Percentiles rank a stretch among this genome's conserved stretches.
These are phyloP conservation scores for Platanista minor DNA, from an alignment of 2,113 vertebrate species.

Conservation along the genomic window DNA sequence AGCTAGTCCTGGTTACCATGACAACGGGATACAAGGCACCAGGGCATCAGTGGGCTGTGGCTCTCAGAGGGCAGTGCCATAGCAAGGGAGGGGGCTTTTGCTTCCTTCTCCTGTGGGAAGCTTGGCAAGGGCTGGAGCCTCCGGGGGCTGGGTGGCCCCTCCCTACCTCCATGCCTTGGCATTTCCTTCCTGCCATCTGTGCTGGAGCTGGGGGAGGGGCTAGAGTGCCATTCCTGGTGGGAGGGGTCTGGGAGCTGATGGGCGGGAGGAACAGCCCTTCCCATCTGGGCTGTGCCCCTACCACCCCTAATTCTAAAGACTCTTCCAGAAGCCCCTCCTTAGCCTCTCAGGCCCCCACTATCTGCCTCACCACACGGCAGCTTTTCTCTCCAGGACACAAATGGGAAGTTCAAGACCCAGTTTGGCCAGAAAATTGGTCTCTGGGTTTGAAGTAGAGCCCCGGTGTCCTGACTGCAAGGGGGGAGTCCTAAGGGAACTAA, in stretches of 20 bases:
- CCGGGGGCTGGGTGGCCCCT: slow-evolving; percentile 62
- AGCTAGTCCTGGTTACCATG: slow-evolving; percentile 76
- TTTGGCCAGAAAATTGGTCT: slow-evolving; percentile 12
- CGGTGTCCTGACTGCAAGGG: background rate
- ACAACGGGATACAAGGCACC: slow-evolving; percentile 76
- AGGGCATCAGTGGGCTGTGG: slow-evolving; percentile 78
- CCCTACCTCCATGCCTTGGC: slow-evolving; percentile 66
- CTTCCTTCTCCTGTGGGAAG: slow-evolving; percentile 66
- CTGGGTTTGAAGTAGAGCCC: background rate
- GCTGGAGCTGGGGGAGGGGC: slow-evolving; percentile 65
- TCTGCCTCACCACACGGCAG: background rate
- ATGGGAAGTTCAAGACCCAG: background rate
- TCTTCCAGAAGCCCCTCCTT: background rate
- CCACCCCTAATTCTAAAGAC: background rate
- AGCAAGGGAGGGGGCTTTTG: slow-evolving; percentile 51
- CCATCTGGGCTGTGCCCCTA: slow-evolving; percentile 18
- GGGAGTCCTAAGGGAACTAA: background rate
- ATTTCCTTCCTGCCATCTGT: slow-evolving; percentile 69
- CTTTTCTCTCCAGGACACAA: background rate
- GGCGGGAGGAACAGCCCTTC: slow-evolving; percentile 50
- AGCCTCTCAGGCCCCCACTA: background rate
- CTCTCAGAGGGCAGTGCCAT: slow-evolving; percentile 72
- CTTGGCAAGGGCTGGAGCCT: slow-evolving; percentile 64
- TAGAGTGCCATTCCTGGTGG: slow-evolving; percentile 51
- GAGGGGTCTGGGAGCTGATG: slow-evolving; percentile 63